Base-by-base conservation (phyloP, 2,888 invertebrate species). In the Drosophila mercatorum region DNA sequence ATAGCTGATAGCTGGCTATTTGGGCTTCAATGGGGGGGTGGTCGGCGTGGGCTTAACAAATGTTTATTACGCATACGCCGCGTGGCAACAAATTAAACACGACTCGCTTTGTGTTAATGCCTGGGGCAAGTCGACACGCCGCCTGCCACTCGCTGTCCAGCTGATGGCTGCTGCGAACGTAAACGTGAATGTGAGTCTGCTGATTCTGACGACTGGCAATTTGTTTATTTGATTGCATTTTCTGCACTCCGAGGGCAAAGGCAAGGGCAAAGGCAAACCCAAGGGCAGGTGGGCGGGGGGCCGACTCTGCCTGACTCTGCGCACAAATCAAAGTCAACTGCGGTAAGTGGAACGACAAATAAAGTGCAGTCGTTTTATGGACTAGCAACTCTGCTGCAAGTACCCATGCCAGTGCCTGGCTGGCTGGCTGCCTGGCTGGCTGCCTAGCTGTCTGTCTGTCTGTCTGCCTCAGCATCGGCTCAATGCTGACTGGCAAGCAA, bases 171-270 rank as follows among this genome's bases (percentile, higher is more conserved):
- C 44, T 63, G 62, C 17, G 49, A 22, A 57, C 63, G 61, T 61
- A 43, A 31, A 43, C 58, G 57, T 62, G 62, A 22, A 41, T 66
- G 63, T 28, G 28, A 68, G 55, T 66, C 46, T 68, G 56, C 68
- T 80, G 73, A 67, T 59, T 65, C 69, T 66, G 80, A 72, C 70
- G 72, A 79, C 83, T 75, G 80, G 72, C 80, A 80, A 80, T 80
- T 80, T 80, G 80, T 79, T 80, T 80, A 80, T 80, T 82, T 80
- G 80, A 80, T 76, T 80, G 80, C 80, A 80, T 80, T 77, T 80
- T 61, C 46, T 75, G 72, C 67, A 60, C 59, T 63, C 44, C 26
- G 26, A 49, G 58, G 61, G 12, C 34, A 22, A 55, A 31, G 26
- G 43, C 31, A 55, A 49, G 58, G 61, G 12, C 34, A 22, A 55